A percentile compares a stretch with the other conserved stretches of the same genome.
phyloP scores from a whole-genome alignment of 1,140 invertebrate species.

The Batillaria attramentaria region DNA sequence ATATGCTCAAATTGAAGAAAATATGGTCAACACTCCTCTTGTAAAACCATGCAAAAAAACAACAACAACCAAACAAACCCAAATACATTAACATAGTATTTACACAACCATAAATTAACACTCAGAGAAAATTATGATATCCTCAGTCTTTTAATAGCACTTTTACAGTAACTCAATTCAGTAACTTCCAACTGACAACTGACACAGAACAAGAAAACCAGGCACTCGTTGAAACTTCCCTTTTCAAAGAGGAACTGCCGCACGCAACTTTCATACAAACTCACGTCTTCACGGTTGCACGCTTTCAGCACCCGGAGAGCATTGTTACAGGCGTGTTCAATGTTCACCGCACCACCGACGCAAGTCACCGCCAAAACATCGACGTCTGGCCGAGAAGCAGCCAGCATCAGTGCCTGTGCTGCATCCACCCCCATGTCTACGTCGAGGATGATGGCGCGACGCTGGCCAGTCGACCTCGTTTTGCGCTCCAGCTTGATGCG shows the following conservation, averaged over 20 bases:
- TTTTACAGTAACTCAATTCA: no score
- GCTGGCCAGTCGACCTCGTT: conserved; percentile 5
- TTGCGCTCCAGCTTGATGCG: conserved; percentile 27
- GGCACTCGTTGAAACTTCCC: no score
- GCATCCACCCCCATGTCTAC: conserved; percentile 65
- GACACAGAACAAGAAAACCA: no score
- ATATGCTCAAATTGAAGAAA: no score
- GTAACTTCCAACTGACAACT: no score
- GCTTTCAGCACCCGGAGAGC: conserved; percentile 55
- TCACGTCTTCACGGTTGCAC: conserved; percentile 54
- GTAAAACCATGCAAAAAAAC: background rate
- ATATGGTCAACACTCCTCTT: no score
- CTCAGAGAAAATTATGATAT: no score
- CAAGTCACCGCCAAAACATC: conserved; percentile 63
- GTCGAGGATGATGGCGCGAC: conserved; percentile 56
- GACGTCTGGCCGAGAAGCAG: conserved; percentile 48
- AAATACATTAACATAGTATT: no score
- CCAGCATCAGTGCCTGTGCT: conserved; percentile 65
- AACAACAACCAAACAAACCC: background rate
- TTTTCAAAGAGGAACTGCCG: no score
- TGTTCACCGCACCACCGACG: conserved; percentile 57
- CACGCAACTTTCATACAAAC: conserved; percentile 35
- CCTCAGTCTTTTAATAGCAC: no score
- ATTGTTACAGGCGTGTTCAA: conserved; percentile 57
- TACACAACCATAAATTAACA: no score